Evolutionary conservation across 2,797 vertebrate genomes (phyloP).

Genomic region (Rhabdomys pumilio): DNA sequence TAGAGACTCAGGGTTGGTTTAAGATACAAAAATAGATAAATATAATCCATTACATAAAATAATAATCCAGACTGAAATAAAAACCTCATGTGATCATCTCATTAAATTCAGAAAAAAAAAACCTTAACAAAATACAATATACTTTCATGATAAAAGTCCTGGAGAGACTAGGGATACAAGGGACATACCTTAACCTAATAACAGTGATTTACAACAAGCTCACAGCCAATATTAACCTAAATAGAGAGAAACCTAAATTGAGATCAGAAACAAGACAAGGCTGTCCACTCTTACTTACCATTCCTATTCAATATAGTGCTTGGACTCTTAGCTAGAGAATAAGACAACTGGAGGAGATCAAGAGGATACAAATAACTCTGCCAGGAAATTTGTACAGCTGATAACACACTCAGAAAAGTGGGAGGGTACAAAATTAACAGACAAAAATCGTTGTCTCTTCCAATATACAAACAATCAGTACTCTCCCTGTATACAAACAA

Average conservation of each 20-base stretch:
- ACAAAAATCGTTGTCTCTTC: neutral
- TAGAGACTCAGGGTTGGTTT: neutral
- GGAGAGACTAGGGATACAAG: neutral
- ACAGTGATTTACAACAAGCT: neutral
- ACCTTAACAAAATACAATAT: neutral
- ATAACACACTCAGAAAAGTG: neutral
- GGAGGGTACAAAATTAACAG: neutral
- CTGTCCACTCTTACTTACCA: neutral
- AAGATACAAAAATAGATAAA: neutral
- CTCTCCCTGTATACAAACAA: neutral
- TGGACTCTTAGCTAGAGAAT: neutral
- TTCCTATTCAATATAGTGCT: neutral
- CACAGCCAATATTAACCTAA: neutral
- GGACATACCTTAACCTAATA: neutral
- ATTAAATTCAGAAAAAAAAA: neutral
- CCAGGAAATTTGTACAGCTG: neutral
- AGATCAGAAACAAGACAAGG: neutral
- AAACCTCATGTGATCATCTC: neutral
- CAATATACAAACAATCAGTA: neutral
- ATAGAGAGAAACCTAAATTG: neutral
- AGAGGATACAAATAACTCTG: neutral
- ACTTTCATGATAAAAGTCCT: neutral
- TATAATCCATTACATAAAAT: neutral
- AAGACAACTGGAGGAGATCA: neutral
- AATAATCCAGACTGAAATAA: neutral